Evolutionary conservation across 2,888 invertebrate species (phyloP), one percentile per base, ranked within the genome.

Genomic region (Eupithecia inturbata): DNA sequence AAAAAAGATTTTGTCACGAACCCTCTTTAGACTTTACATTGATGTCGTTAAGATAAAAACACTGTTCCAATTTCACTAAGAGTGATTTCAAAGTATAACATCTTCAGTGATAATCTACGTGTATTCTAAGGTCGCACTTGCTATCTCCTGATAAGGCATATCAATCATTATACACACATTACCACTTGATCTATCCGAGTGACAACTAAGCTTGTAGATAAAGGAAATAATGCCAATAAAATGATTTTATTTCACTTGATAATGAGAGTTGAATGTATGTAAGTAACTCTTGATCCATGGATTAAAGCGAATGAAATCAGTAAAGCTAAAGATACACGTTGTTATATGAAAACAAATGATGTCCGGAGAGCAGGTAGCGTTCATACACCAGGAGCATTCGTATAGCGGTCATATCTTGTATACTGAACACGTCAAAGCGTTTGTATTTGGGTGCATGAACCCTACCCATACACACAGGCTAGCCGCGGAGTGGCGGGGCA

Each of bases 101-200:
- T 63, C 63, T 36, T 67, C 49, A 41, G 33, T 28, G 70, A 12
- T 69, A 63, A 64, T 71, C 49, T 49, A 82, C 79, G 77, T 77
- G 74, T 77, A 69, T 81, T 79, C 77, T 81, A 85, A 85, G 85
- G 85, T 84, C 83, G 80, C 77, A 66, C 77, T 83, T 74, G 82
- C 45, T 73, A 68, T 79, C 79, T 77, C 67, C 73, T 80, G 85
- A 85, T 85, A 85, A 85, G 80, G 78, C 68, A 73, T 75, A 84
- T 84, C 84, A 83, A 85, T 84, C 78, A 77, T 77, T 73, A 79
- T 78, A 80, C 75, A 80, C 78, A 72, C 75, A 73, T 76, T 77
- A 73, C 73, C 68, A 71, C 76, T 76, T 77, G 68, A 75, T 74
- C 74, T 70, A 73, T 71, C 68, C 71, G 67, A 33, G 49, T 66